A percentile compares a stretch with the other conserved stretches of the same genome.
These are phyloP conservation scores for Trachemys scripta DNA, from an alignment of 2,113 vertebrate genomes.

Conservation along the genomic window DNA sequence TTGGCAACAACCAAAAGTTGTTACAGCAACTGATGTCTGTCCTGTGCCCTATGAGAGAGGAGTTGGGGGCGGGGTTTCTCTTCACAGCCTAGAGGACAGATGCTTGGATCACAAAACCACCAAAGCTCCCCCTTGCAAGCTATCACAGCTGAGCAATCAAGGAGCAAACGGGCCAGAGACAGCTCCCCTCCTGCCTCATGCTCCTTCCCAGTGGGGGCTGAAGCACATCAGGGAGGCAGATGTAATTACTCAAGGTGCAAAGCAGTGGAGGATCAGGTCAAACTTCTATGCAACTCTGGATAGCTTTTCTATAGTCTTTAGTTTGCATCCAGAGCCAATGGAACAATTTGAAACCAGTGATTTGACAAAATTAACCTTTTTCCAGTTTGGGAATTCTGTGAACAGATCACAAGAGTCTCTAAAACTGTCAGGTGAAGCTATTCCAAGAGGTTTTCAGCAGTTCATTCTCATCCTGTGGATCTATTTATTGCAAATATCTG, in stretches of 20 bases:
- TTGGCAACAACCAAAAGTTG: not conserved
- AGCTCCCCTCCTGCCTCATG: not conserved
- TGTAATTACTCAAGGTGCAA: not conserved
- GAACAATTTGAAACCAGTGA: not conserved
- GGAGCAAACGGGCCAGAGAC: not conserved
- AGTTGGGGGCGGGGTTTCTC: no score
- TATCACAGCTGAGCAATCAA: not conserved
- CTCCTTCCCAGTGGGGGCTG: not conserved
- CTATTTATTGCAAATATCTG: not conserved
- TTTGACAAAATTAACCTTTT: not conserved
- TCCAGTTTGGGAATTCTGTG: not conserved
- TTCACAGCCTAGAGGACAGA: not conserved
- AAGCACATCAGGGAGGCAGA: not conserved
- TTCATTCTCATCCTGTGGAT: not conserved
- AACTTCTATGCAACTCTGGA: not conserved
- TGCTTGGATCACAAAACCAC: not conserved
- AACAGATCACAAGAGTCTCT: not conserved
- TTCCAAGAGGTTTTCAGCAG: not conserved
- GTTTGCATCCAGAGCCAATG: not conserved
- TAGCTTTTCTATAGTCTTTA: not conserved
- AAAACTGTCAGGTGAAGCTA: not conserved
- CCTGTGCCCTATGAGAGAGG: not conserved
- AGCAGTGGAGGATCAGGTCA: not conserved
- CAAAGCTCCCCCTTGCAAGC: not conserved
- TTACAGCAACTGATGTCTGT: not conserved